Percentiles rank a stretch among this genome's conserved stretches.
Evolutionary conservation across 2,888 invertebrate species (phyloP).

Genomic region (Branchellion lobata): DNA sequence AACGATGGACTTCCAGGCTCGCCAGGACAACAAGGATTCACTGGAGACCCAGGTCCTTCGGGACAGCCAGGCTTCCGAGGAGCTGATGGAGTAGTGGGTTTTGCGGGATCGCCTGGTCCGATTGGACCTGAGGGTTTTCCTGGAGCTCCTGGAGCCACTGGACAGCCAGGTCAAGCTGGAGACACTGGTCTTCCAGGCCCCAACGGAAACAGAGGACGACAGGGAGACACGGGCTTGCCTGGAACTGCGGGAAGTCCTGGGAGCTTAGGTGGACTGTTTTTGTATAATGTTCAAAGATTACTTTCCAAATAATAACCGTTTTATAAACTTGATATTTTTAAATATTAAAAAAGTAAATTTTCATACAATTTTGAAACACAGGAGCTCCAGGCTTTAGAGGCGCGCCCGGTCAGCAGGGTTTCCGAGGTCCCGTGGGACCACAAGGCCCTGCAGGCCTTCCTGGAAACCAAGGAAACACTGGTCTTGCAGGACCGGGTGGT

Average conservation of each 20-base stretch:
- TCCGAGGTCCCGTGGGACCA: background rate
- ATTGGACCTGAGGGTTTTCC: conserved; percentile 52
- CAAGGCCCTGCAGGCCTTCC: background rate
- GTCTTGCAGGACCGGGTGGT: background rate
- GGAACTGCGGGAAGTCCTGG: background rate
- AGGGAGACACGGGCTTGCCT: conserved; percentile 35
- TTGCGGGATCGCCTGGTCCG: conserved; percentile 10
- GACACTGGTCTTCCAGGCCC: conserved; percentile 44
- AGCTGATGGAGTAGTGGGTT: background rate
- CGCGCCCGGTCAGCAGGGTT: background rate
- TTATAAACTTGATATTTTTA: too few species aligned
- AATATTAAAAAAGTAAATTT: too few species aligned
- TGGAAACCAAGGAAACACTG: background rate
- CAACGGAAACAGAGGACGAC: conserved; percentile 42
- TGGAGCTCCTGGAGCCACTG: conserved; percentile 48
- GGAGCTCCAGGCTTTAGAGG: background rate
- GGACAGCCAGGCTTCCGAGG: background rate
- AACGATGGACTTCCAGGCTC: background rate
- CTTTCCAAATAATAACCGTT: too few species aligned
- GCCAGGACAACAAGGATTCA: background rate
- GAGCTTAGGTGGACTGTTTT: background rate
- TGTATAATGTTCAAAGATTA: too few species aligned
- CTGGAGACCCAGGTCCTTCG: background rate
- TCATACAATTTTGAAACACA: too few species aligned
- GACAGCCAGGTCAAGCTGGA: conserved; percentile 45